phyloP scores from a whole-genome alignment of 2,888 invertebrate species.

The Ormyrus labotus region DNA sequence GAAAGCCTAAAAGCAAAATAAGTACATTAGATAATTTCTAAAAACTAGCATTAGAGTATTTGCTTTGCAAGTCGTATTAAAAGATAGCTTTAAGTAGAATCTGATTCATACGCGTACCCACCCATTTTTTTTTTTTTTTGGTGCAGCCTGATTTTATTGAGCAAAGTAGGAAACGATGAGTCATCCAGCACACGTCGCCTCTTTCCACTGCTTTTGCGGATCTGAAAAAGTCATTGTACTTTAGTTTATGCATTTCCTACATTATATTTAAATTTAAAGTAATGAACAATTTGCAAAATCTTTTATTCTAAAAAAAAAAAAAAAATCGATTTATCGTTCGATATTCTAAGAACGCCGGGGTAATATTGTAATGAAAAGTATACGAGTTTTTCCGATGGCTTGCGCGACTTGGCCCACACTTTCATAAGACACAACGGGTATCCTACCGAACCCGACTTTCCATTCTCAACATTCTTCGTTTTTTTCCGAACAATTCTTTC shows the following conservation, averaged over 20 bases:
- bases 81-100: not conserved
- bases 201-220: too few relatives aligned
- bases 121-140: too few relatives aligned
- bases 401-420: not conserved
- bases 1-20: slow-evolving; percentile 31
- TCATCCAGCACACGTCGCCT: too few relatives aligned
- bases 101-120: too few relatives aligned
- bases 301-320: too few relatives aligned
- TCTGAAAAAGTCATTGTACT: too few relatives aligned
- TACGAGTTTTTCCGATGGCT: slow-evolving; percentile 10
- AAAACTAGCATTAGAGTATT: slow-evolving; percentile 11
- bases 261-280: too few relatives aligned
- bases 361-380: slow-evolving; percentile 38
- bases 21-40: not conserved
- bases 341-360: not conserved
- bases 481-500: not conserved
- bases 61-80: not conserved
- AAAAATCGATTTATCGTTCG: too few relatives aligned
- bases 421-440: not conserved
- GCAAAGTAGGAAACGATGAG: too few relatives aligned
- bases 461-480: not conserved
- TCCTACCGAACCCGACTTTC: slow-evolving; percentile 1
- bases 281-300: too few relatives aligned
- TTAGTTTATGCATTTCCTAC: too few relatives aligned
- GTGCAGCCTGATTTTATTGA: too few relatives aligned